phyloP scores from a whole-genome alignment of 2,113 vertebrate species.

The Diadophis punctatus region DNA sequence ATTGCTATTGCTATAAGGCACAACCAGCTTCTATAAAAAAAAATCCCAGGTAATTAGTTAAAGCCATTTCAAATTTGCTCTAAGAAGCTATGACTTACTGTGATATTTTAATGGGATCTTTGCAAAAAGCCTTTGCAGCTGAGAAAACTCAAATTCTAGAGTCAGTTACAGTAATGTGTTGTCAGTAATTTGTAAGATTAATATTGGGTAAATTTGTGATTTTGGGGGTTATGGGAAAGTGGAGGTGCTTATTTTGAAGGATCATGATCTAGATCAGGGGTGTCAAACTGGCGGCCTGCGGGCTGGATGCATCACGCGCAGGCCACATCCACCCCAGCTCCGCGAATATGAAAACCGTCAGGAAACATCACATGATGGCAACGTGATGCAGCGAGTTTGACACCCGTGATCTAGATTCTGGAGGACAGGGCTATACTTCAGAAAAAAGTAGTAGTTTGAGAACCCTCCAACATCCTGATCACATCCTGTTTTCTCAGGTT shows the following conservation, averaged over 20 bases:
- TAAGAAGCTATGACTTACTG: neutral
- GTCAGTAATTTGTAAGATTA: neutral
- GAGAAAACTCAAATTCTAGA: neutral
- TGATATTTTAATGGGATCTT: neutral
- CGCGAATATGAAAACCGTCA: too few relatives aligned
- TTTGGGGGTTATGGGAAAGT: neutral
- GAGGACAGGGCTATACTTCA: neutral
- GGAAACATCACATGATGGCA: too few relatives aligned
- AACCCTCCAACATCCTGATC: neutral
- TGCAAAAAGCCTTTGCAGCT: neutral
- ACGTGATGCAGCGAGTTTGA: too few relatives aligned
- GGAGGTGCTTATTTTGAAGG: neutral
- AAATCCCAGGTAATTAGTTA: neutral
- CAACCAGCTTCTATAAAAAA: neutral
- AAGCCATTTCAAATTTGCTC: neutral
- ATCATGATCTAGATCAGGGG: neutral
- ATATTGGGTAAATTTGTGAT: neutral
- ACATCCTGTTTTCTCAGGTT: neutral
- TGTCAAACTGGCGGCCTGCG: too few relatives aligned
- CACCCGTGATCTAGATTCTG: neutral
- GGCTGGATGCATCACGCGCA: too few relatives aligned
- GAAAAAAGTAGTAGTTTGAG: neutral
- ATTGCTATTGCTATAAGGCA: too few relatives aligned
- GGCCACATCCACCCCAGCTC: too few relatives aligned
- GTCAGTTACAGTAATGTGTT: neutral